phyloP scores from a whole-genome alignment of 1,140 invertebrate genomes.

The Euglossa dilemma region DNA sequence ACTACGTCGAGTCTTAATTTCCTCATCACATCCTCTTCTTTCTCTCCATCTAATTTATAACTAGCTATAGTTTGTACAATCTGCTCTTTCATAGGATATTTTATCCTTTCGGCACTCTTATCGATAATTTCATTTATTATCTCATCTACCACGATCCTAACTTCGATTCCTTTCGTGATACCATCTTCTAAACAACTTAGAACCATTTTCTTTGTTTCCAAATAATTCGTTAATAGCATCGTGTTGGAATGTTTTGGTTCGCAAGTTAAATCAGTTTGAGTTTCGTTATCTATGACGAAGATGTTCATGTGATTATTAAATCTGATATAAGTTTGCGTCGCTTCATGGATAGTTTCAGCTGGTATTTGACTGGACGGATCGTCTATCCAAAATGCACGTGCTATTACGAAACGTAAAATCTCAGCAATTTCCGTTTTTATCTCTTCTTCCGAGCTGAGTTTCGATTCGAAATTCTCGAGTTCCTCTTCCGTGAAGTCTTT shows the following conservation, averaged over 20 bases:
- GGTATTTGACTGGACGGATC: constrained; percentile 24
- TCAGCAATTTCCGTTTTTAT: constrained; percentile 17
- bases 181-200: constrained; percentile 43
- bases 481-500: not conserved
- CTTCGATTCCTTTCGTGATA: constrained; percentile 42
- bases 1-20: constrained; percentile 47
- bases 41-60: constrained; percentile 21
- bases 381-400: constrained; percentile 61
- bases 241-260: constrained; percentile 61
- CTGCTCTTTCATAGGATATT: constrained; percentile 50
- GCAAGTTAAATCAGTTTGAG: constrained; percentile 63
- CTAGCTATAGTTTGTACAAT: constrained; percentile 56
- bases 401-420: constrained; percentile 50
- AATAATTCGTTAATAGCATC: constrained; percentile 54
- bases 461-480: not conserved
- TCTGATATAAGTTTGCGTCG: constrained; percentile 54
- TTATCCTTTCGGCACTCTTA: constrained; percentile 45
- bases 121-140: constrained; percentile 60
- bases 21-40: constrained; percentile 59
- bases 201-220: constrained; percentile 42
- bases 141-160: constrained; percentile 41
- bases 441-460: not conserved
- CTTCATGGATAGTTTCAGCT: constrained; percentile 4
- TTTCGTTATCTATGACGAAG: constrained; percentile 51
- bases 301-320: constrained; percentile 48